Percentiles rank a stretch among this genome's conserved stretches.
These are phyloP conservation scores for Eilema sororculum DNA, from an alignment of 2,888 invertebrate genomes.

Conservation along the genomic window DNA sequence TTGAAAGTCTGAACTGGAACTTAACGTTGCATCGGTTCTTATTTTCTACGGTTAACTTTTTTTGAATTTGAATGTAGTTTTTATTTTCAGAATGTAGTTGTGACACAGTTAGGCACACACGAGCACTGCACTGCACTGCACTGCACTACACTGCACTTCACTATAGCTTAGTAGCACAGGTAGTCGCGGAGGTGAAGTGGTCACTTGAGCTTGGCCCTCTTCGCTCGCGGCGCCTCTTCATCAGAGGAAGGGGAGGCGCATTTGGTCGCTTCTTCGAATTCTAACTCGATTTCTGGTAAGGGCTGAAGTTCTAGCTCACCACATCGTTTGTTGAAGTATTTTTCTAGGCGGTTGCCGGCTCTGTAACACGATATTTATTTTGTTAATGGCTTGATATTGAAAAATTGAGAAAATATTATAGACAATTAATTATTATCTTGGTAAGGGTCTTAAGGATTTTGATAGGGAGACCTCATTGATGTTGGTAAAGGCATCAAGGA, in stretches of 20 bases:
- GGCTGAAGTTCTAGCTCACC: conserved; percentile 88
- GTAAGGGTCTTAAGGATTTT: no score
- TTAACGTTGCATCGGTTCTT: background rate
- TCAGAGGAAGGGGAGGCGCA: conserved; percentile 47
- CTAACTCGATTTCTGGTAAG: conserved; percentile 75
- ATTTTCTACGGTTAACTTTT: background rate
- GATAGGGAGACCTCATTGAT: no score
- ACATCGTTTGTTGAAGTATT: conserved; percentile 91
- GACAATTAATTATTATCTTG: no score
- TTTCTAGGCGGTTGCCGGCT: conserved; percentile 91
- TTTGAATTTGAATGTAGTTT: background rate
- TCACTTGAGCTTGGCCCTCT: conserved; percentile 74
- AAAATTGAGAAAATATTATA: no score
- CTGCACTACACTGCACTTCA: background rate
- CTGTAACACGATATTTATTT: conserved; percentile 75
- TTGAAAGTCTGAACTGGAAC: background rate
- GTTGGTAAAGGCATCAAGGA: no score
- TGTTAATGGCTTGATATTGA: background rate
- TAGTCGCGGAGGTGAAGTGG: conserved; percentile 62
- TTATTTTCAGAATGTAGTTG: background rate
- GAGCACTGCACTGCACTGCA: background rate
- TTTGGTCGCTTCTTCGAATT: conserved; percentile 47
- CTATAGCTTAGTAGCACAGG: conserved; percentile 59
- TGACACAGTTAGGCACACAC: background rate
- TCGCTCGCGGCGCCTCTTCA: conserved; percentile 56